Conservation (phyloP, 2,113 vertebrate genomes). For the Nyctereutes procyonoides region DNA sequence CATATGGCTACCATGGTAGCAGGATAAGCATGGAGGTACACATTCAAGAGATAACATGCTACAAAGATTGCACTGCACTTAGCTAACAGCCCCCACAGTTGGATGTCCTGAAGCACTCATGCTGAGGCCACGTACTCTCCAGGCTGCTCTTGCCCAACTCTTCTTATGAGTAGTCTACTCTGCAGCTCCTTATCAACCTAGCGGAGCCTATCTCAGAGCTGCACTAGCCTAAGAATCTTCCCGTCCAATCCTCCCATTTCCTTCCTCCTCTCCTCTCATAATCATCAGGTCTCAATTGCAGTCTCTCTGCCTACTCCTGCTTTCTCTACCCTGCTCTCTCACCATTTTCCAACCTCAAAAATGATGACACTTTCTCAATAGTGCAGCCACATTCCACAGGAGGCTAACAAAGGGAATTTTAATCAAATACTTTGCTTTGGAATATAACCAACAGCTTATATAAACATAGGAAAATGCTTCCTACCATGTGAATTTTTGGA, state of each 20-base stretch:
- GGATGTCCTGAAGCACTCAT: neutral
- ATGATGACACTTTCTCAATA: neutral
- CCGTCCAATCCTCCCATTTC: neutral
- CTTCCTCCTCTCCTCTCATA: neutral
- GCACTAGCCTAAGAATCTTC: neutral
- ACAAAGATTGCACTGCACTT: neutral
- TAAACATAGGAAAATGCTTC: neutral
- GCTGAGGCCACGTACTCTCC: neutral
- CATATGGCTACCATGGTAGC: neutral
- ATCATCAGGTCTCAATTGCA: neutral
- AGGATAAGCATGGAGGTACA: neutral
- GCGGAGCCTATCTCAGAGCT: neutral
- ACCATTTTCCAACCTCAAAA: slow-evolving; percentile 17
- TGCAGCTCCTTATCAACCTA: neutral
- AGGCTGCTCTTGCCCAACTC: neutral
- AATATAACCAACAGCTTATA: slow-evolving; percentile 5
- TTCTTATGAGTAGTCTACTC: neutral
- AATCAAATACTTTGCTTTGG: slow-evolving; percentile 45
- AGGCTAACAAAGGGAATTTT: slow-evolving; percentile 53
- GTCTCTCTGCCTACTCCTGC: neutral
- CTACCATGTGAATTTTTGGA: slow-evolving; percentile 52
- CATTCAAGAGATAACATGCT: neutral
- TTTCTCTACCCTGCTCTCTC: neutral
- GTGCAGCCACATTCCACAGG: neutral
- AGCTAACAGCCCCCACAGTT: neutral